Evolutionary conservation across 2,797 vertebrate genomes (phyloP).

Genomic region (Oreonectes daqikongensis): DNA sequence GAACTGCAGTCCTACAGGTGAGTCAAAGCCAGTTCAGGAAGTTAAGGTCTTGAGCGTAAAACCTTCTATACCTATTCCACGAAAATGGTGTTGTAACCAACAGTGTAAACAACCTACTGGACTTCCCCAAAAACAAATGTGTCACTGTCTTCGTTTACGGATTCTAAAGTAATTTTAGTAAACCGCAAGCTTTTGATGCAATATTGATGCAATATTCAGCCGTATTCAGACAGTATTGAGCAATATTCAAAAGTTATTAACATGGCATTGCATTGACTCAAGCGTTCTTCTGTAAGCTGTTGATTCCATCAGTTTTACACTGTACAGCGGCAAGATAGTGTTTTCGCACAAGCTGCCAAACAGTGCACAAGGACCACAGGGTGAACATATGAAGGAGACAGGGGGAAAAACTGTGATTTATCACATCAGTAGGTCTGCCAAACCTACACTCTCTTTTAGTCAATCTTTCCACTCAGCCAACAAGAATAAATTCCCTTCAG

Average conservation of each 20-base stretch:
- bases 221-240: background rate
- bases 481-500: conserved; percentile 21
- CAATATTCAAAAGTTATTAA: too few relatives aligned
- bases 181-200: background rate
- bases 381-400: conserved; percentile 6
- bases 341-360: conserved; percentile 11
- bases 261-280: background rate
- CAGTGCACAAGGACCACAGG: conserved; percentile 8
- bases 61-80: background rate
- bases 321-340: background rate
- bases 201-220: too few relatives aligned
- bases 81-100: background rate
- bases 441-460: conserved; percentile 17
- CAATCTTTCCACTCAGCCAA: conserved; percentile 25
- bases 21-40: conserved; percentile 21
- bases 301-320: conserved; percentile 19
- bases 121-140: background rate
- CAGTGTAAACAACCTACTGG: background rate
- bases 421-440: conserved; percentile 25
- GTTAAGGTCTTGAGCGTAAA: background rate
- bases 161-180: background rate
- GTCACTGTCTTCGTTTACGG: background rate
- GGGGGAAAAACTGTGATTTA: conserved; percentile 18
- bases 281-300: conserved; percentile 6
- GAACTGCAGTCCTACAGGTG: conserved; percentile 80